These are phyloP conservation scores for Noctua pronuba DNA, from an alignment of 2,888 invertebrate genomes.

Conservation along the genomic window DNA sequence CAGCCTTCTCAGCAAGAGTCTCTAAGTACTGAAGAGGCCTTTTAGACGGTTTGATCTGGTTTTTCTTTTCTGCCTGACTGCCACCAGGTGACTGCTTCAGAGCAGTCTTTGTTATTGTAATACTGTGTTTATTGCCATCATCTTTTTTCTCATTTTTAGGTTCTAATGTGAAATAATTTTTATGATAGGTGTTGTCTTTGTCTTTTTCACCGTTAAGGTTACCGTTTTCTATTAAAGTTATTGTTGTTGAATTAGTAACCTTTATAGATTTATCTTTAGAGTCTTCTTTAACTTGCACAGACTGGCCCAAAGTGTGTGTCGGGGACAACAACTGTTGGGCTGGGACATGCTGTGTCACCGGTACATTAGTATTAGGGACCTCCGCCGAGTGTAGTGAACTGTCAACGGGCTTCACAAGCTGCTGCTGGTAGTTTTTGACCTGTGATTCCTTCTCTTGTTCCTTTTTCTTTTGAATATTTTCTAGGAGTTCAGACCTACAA, in stretches of 20 bases:
- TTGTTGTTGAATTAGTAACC: slow-evolving; percentile 86
- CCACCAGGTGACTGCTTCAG: slow-evolving; percentile 82
- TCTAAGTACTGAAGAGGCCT: slow-evolving; percentile 92
- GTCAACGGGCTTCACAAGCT: slow-evolving; percentile 77
- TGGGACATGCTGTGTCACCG: slow-evolving; percentile 85
- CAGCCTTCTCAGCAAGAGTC: slow-evolving; percentile 93
- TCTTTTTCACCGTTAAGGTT: slow-evolving; percentile 83
- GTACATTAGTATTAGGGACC: slow-evolving; percentile 75
- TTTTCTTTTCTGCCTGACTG: slow-evolving; percentile 81
- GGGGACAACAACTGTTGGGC: slow-evolving; percentile 83
- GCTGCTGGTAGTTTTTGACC: slow-evolving; percentile 79
- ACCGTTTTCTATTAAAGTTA: slow-evolving; percentile 85
- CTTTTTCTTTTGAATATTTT: slow-evolving; percentile 90
- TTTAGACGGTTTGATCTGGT: slow-evolving; percentile 78
- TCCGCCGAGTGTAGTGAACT: slow-evolving; percentile 76
- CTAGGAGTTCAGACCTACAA: slow-evolving; percentile 92
- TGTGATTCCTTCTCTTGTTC: slow-evolving; percentile 85
- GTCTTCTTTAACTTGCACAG: slow-evolving; percentile 81
- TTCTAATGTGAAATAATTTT: slow-evolving; percentile 87
- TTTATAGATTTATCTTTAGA: slow-evolving; percentile 86
- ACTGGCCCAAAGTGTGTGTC: slow-evolving; percentile 75
- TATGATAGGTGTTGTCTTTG: slow-evolving; percentile 83
- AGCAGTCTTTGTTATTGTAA: slow-evolving; percentile 86
- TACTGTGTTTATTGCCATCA: slow-evolving; percentile 88
- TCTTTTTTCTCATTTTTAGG: slow-evolving; percentile 87